phyloP scores from a whole-genome alignment of 2,888 invertebrate species.

The Cordylochernes scorpioides region DNA sequence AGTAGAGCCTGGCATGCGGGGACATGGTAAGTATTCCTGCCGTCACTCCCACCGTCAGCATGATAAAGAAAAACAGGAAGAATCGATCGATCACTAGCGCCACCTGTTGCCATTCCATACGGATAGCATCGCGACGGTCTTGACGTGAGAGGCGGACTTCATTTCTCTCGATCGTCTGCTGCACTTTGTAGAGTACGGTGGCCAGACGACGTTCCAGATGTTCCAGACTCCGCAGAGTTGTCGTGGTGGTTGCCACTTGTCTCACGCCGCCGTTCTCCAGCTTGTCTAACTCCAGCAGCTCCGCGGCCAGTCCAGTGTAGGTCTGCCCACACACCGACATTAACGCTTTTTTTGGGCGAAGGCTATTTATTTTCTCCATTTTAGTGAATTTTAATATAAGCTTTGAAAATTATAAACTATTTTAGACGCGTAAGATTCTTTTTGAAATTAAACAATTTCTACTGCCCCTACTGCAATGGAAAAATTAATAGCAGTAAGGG shows the following conservation, averaged over 20 bases:
- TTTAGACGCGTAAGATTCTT: too few species aligned
- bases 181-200: slow-evolving; percentile 38
- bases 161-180: slow-evolving; percentile 47
- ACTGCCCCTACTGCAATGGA: too few species aligned
- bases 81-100: slow-evolving; percentile 57
- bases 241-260: background rate
- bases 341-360: too few species aligned
- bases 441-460: too few species aligned
- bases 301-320: too few species aligned
- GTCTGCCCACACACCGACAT: slow-evolving; percentile 5
- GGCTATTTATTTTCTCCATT: too few species aligned
- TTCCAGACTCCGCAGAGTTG: too few species aligned
- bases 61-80: slow-evolving; percentile 42
- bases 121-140: slow-evolving; percentile 46
- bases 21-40: slow-evolving; percentile 44
- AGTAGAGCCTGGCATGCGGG: slow-evolving; percentile 25
- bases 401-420: too few species aligned
- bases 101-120: slow-evolving; percentile 54
- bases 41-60: slow-evolving; percentile 47
- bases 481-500: too few species aligned
- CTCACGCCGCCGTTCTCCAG: slow-evolving; percentile 7
- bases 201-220: slow-evolving; percentile 35
- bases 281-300: slow-evolving; percentile 19
- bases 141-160: slow-evolving; percentile 49
- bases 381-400: too few species aligned